phyloP scores from a whole-genome alignment of 2,113 vertebrate genomes.

The Hydrochoerus hydrochaeris region DNA sequence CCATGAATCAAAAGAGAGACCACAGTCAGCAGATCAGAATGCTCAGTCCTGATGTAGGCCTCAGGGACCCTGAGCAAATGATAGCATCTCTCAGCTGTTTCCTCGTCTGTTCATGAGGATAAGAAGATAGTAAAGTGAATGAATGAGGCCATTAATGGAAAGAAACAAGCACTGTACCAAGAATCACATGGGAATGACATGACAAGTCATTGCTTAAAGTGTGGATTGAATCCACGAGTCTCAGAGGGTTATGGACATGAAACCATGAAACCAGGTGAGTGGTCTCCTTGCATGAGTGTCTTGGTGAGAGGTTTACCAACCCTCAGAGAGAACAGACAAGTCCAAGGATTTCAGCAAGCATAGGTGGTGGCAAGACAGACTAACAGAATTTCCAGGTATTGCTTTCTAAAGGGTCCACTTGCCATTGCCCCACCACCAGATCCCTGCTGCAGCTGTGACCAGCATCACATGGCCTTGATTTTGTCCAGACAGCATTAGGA shows the following conservation, averaged over 20 bases:
- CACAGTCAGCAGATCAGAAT: background rate
- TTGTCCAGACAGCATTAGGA: background rate
- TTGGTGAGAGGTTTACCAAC: background rate
- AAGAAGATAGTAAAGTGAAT: background rate
- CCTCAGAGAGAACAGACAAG: background rate
- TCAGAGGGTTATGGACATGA: background rate
- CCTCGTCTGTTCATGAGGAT: background rate
- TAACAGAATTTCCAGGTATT: background rate
- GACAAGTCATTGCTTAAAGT: background rate
- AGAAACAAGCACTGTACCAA: background rate
- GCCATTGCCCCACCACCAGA: background rate
- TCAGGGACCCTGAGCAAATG: background rate
- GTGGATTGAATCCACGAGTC: background rate
- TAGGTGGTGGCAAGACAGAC: background rate
- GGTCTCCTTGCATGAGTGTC: background rate
- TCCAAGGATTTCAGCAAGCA: background rate
- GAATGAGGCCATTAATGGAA: background rate
- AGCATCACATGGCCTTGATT: background rate
- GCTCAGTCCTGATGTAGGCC: background rate
- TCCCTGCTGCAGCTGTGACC: background rate
- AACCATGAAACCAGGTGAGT: background rate
- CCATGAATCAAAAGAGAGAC: fast-evolving
- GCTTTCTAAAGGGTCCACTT: background rate
- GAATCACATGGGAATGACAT: background rate
- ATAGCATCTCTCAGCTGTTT: background rate